These are phyloP conservation scores for Edolisoma coerulescens DNA, from an alignment of 2,113 vertebrate species.

Conservation along the genomic window DNA sequence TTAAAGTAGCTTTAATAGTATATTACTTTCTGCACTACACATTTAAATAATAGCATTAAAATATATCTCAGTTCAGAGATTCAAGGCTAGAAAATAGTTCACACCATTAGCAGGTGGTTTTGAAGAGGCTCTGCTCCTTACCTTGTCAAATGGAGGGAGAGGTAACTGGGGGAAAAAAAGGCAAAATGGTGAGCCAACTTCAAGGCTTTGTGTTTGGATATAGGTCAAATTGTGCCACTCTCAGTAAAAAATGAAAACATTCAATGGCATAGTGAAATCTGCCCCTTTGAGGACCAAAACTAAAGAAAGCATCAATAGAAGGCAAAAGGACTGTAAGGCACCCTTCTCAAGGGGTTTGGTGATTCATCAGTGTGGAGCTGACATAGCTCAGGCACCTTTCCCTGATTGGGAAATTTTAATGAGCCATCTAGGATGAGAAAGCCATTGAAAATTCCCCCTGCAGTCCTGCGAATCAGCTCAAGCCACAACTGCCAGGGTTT, in stretches of 20 bases:
- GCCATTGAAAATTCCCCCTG: slow-evolving; percentile 21
- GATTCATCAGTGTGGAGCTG: not conserved
- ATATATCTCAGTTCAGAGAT: not conserved
- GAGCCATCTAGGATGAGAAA: slow-evolving; percentile 49
- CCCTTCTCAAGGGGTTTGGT: not conserved
- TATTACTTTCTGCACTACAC: not conserved
- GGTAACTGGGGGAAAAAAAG: not conserved
- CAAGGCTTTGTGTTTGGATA: slow-evolving; percentile 40
- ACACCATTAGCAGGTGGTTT: not conserved
- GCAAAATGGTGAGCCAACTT: slow-evolving; percentile 6
- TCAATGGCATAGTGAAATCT: slow-evolving; percentile 29
- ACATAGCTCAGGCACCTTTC: slow-evolving; percentile 36
- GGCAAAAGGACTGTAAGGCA: slow-evolving; percentile 8
- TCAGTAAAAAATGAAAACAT: not conserved
- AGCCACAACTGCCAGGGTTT: slow-evolving; percentile 38
- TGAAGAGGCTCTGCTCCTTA: not conserved
- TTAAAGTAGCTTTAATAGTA: not conserved
- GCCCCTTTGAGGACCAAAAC: slow-evolving; percentile 31
- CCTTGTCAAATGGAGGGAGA: not conserved
- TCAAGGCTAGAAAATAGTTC: not conserved
- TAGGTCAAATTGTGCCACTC: slow-evolving; percentile 21
- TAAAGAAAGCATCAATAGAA: slow-evolving; percentile 34
- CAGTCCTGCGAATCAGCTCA: slow-evolving; percentile 23
- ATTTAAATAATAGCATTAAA: slow-evolving; percentile 3
- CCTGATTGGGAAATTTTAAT: slow-evolving; percentile 66